Percentiles rank a stretch among this genome's conserved stretches.
Conservation (phyloP, 2,113 vertebrate genomes). For the Rhineura floridana region DNA sequence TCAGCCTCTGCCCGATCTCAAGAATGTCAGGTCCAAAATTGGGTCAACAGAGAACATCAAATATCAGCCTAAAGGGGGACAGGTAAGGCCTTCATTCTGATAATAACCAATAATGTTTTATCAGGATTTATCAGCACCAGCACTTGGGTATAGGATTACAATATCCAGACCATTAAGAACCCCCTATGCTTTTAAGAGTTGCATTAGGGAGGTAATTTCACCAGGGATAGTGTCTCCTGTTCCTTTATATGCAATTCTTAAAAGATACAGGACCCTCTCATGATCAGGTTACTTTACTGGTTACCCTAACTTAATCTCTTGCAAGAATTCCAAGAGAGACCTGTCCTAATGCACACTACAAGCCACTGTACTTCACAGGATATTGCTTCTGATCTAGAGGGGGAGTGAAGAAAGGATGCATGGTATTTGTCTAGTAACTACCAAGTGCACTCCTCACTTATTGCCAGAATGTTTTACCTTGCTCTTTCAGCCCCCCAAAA, state of each 20-base stretch:
- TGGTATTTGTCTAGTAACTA: background rate
- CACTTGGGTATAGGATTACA: background rate
- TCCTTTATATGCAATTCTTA: background rate
- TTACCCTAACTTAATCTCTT: background rate
- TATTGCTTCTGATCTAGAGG: background rate
- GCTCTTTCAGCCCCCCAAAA: background rate
- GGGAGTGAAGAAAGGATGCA: background rate
- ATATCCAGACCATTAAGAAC: no score
- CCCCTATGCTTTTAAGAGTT: background rate
- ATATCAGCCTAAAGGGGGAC: slow-evolving; percentile 93
- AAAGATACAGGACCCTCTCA: background rate
- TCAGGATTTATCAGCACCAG: background rate
- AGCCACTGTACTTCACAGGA: no score
- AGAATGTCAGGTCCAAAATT: slow-evolving; percentile 94
- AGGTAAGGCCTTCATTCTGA: slow-evolving; percentile 78
- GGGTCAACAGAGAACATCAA: slow-evolving; percentile 92
- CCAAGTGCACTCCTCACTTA: background rate
- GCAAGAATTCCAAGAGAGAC: background rate
- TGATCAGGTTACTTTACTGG: no score
- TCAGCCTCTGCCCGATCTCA: slow-evolving; percentile 93
- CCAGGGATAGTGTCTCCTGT: background rate
- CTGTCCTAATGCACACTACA: background rate
- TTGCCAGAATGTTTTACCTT: background rate
- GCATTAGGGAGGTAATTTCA: background rate
- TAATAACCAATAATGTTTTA: background rate